Base-by-base conservation (phyloP, 2,797 vertebrate species). In the Sebastes dallii region DNA sequence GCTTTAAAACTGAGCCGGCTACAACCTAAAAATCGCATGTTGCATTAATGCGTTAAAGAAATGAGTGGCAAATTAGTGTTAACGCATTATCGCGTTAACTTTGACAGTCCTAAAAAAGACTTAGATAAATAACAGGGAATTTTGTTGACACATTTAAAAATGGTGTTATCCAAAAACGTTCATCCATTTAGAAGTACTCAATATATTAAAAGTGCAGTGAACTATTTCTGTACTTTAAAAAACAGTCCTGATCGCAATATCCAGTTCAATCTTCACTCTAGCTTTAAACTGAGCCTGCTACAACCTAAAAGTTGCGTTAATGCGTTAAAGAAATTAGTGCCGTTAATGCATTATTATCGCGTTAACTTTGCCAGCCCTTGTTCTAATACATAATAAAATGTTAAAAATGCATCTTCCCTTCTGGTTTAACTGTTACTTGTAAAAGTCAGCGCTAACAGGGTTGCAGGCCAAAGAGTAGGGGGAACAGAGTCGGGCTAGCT, bases 401-500 rank as follows among this genome's bases (percentile, higher is more conserved):
- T 16, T 1, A 42, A 42, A 42, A 42, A 42, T 9, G 12, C 9
- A 64, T 50, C 64, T 6, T 52, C 56, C 27, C 42, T 67, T 76
- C 20, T 27, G 68, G 64, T 78, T 73, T 39, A 32, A 46, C 65
- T 72, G 52, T 59, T 32, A 8, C 66, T 68, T 39, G 18, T 13
- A 78, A 36, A 25, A 83, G 77, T 30, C 3, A 14, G 60, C 71
- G 79, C 75, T 18, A 36, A 11, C 59, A 64, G 25, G 76, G 76
- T 68, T 50, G 73, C 22, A 5, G 73, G 72, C 22, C 30, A 22
- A 36, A 34, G 52, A 56, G 36, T 24, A 13, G 55, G 75, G 67
- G 70, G 25, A n/a, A 2, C 22, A 11, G 20, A 64, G 85, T 75
- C 36, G 12, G 77, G 80, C 61, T 36, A 59, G 77, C 81, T 69